A percentile compares a stretch with the other conserved stretches of the same genome.
These are phyloP conservation scores for Drosophila atripex DNA, from an alignment of 2,888 invertebrate genomes.

Conservation along the genomic window DNA sequence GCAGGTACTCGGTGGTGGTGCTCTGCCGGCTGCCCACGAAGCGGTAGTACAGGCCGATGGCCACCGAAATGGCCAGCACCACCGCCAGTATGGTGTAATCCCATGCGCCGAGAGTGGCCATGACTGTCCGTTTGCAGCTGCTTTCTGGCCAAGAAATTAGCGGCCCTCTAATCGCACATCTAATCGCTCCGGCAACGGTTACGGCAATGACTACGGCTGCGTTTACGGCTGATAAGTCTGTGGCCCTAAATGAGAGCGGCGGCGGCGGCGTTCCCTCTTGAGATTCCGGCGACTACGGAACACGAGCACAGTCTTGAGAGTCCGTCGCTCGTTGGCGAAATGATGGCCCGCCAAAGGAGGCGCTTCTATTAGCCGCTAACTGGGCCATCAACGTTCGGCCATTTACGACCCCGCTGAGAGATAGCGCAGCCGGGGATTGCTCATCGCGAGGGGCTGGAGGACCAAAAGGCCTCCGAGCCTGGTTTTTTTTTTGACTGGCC, in stretches of 20 bases:
- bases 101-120: slow-evolving; percentile 86
- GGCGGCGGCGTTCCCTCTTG: slow-evolving; percentile 28
- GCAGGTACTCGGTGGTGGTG: slow-evolving; percentile 93
- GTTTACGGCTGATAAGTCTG: slow-evolving; percentile 22
- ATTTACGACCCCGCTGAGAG: slow-evolving; percentile 43
- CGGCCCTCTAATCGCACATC: slow-evolving; percentile 36
- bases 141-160: background rate
- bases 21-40: slow-evolving; percentile 93
- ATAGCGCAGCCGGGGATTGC: slow-evolving; percentile 25
- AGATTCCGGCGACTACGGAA: slow-evolving; percentile 43
- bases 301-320: slow-evolving; percentile 54
- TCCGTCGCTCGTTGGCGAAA: slow-evolving; percentile 67
- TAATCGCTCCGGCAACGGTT: slow-evolving; percentile 26
- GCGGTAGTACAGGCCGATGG: slow-evolving; percentile 93
- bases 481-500: background rate
- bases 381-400: slow-evolving; percentile 18
- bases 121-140: slow-evolving; percentile 29
- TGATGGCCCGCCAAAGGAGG: slow-evolving; percentile 28
- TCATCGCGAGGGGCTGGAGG: slow-evolving; percentile 9
- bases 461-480: background rate
- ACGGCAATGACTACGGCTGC: slow-evolving; percentile 1
- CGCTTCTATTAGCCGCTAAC: background rate
- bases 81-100: slow-evolving; percentile 91
- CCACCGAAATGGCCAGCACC: slow-evolving; percentile 89
- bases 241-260: slow-evolving; percentile 6